These are phyloP conservation scores for Palythoa grandis DNA, from an alignment of 92 coral and sea anemone genomes.

Conservation along the genomic window DNA sequence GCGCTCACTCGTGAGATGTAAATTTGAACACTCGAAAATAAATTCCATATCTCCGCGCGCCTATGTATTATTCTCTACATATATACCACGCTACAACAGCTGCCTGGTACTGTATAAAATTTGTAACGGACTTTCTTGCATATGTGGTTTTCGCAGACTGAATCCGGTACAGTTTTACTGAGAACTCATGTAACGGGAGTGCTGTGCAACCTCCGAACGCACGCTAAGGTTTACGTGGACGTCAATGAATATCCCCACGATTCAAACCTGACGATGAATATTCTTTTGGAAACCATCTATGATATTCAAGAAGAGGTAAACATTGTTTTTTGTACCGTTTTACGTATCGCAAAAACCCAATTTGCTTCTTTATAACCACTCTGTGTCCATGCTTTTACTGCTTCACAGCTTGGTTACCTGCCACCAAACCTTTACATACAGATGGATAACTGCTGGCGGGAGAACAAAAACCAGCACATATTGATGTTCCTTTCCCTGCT, in stretches of 20 bases:
- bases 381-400: background rate
- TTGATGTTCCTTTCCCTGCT: slow-evolving; percentile 22
- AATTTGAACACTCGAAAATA: no score
- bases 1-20: no score
- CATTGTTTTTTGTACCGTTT: background rate
- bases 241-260: background rate
- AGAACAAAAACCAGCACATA: slow-evolving; percentile 35
- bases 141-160: background rate
- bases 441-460: slow-evolving; percentile 46
- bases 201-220: background rate
- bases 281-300: background rate
- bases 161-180: background rate
- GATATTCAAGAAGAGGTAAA: background rate
- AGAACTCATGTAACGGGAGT: background rate
- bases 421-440: slow-evolving; percentile 43
- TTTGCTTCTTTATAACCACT: background rate
- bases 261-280: background rate
- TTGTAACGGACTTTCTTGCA: no score
- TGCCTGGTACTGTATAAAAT: no score
- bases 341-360: background rate
- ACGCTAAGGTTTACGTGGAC: background rate
- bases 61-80: no score
- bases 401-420: background rate
- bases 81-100: no score
- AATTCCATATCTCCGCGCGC: no score